A percentile compares a stretch with the other conserved stretches of the same genome.
phyloP scores from a whole-genome alignment of 2,797 vertebrate genomes.

The Chelon auratus region DNA sequence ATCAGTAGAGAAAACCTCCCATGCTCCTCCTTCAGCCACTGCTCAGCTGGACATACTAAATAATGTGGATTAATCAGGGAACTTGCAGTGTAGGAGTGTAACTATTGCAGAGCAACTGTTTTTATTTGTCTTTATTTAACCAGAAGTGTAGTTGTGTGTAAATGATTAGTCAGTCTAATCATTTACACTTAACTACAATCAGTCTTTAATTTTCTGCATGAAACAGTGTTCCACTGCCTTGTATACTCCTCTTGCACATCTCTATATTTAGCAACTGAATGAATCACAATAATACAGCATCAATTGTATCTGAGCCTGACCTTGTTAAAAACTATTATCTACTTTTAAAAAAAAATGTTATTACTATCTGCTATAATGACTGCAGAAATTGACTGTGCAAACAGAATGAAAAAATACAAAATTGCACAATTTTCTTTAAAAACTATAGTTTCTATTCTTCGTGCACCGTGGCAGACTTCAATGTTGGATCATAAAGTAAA shows the following conservation, averaged over 20 bases:
- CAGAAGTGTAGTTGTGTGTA: neutral
- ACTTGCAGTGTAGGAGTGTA: neutral
- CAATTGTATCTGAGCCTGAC: neutral
- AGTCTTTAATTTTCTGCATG: neutral
- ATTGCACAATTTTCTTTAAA: neutral
- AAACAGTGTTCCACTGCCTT: neutral
- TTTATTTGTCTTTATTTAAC: neutral
- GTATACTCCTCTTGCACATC: neutral
- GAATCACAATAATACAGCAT: neutral
- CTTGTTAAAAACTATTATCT: neutral
- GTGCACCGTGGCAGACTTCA: too few relatives aligned
- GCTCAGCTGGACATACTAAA: neutral
- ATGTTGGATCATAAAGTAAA: neutral
- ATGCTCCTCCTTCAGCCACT: neutral
- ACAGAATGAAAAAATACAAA: neutral
- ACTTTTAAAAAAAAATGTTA: too few relatives aligned
- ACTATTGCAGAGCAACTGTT: neutral
- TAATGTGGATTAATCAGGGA: constrained; percentile 3
- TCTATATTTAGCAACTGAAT: neutral
- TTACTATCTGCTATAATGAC: too few relatives aligned
- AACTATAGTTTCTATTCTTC: too few relatives aligned
- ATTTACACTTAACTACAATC: neutral
- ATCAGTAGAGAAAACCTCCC: constrained; percentile 2
- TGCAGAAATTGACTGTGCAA: neutral
- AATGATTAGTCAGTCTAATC: too few relatives aligned